A percentile compares a stretch with the other conserved stretches of the same genome.
Evolutionary conservation across 2,888 invertebrate genomes (phyloP).

Genomic region (Marasmarcha lunaedactyla): DNA sequence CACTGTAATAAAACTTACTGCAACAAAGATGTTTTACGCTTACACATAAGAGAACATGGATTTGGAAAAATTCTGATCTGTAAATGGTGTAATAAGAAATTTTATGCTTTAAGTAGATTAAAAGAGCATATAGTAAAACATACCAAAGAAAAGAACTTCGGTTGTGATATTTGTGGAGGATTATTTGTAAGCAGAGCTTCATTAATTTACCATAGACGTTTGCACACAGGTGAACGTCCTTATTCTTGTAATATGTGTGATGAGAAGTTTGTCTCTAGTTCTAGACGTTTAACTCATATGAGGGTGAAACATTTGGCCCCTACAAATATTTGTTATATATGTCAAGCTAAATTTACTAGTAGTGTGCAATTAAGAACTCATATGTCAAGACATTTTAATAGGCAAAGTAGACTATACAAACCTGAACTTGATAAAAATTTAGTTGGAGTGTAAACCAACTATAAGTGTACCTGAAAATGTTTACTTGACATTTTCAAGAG

Average conservation of each 20-base stretch:
- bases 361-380: slow-evolving; percentile 34
- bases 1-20: slow-evolving; percentile 42
- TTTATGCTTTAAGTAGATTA: slow-evolving; percentile 40
- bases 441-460: too few relatives aligned
- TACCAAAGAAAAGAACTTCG: slow-evolving; percentile 44
- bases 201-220: slow-evolving; percentile 39
- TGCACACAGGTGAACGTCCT: slow-evolving; percentile 51
- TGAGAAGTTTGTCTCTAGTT: slow-evolving; percentile 47
- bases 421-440: slow-evolving; percentile 3
- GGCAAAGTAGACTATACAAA: slow-evolving; percentile 43
- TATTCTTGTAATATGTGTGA: slow-evolving; percentile 45
- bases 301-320: slow-evolving; percentile 43
- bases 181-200: slow-evolving; percentile 47
- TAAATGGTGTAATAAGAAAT: slow-evolving; percentile 47
- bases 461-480: background rate
- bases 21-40: slow-evolving; percentile 34
- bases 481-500: too few relatives aligned
- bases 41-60: slow-evolving; percentile 44
- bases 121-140: slow-evolving; percentile 48
- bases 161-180: slow-evolving; percentile 40
- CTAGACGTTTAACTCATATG: slow-evolving; percentile 45
- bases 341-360: slow-evolving; percentile 39
- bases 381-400: slow-evolving; percentile 39
- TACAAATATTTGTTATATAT: slow-evolving; percentile 35
- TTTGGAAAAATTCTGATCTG: slow-evolving; percentile 39